Evolutionary conservation across 2,113 vertebrate species (phyloP), one percentile per base, ranked within the genome.

Genomic region (Romanogobio albipinnatus): DNA sequence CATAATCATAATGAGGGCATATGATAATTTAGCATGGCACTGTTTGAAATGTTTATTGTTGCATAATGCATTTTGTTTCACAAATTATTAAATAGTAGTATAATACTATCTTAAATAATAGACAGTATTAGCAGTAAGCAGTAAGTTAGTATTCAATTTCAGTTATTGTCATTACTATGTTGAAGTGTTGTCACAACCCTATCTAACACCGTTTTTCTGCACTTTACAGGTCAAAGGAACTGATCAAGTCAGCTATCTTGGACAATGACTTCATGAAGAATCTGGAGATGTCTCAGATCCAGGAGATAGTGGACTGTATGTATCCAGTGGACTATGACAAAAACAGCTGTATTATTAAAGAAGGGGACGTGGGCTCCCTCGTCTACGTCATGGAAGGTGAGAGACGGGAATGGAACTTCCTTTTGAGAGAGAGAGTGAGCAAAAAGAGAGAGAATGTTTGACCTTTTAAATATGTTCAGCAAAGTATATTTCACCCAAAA

Each of bases 201-300:
- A 19, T 17, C 2, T 56, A 56, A 68, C 64, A 43, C 19, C 24
- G n/a, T 45, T 76, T 82, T 82, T 9, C 62, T 81, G 86, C 75
- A 0, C 5, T 73, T 11, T 58, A n/a, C 87, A 99, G 98, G 93
- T 99, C 97, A 9, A 99, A 97, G 94, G 97, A 99, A 76, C 91
- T 99, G 91, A 99, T 99, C 91, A 97, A 97, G 90, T 97, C 97
- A 79, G 98, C 98, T 0, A 99, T 99, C 91, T 93, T 99, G 90
- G 98, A 99, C 91, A 99, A 99, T 90, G 98, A 99, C 93, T 99
- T 98, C 90, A 99, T 99, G 98, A 99, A 98, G 95, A 98, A 99
- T 91, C 95, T 99, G 90, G 97, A 99, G 88, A 90, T 97, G 88
- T 98, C 97, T 1, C 98, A 99, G 94, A 99, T 98, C 92, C 97